Evolutionary conservation across 1,140 invertebrate genomes (phyloP).

Genomic region (Galendromus occidentalis): DNA sequence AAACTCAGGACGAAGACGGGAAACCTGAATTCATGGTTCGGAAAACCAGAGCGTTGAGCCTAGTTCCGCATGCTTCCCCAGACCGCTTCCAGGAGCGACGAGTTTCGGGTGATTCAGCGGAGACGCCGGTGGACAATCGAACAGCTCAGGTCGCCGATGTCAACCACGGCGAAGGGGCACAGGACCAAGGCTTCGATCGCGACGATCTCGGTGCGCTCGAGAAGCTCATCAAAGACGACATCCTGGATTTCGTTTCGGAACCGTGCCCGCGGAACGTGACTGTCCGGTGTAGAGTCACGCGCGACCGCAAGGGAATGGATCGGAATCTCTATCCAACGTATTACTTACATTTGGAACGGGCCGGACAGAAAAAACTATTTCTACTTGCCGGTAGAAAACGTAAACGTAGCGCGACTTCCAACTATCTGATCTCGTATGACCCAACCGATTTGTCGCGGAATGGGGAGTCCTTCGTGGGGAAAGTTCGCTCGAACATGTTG

Average conservation of each 20-base stretch:
- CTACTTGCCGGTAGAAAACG: conserved; percentile 34
- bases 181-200: neutral
- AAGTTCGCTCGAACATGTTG: conserved; percentile 28
- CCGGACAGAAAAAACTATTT: conserved; percentile 33
- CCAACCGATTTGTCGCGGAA: conserved; percentile 34
- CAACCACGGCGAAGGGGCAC: neutral
- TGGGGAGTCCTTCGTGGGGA: conserved; percentile 33
- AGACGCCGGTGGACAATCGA: neutral
- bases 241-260: neutral
- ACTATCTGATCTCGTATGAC: conserved; percentile 37
- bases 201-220: neutral
- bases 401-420: conserved; percentile 35
- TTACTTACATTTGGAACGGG: conserved; percentile 34
- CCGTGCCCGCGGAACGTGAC: conserved; percentile 27
- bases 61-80: neutral
- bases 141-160: neutral
- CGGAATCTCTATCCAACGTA: conserved; percentile 34
- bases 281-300: conserved; percentile 32
- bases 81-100: neutral
- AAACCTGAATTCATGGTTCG: neutral
- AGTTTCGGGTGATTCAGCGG: neutral
- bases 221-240: neutral
- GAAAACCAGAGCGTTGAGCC: neutral
- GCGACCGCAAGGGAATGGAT: conserved; percentile 36
- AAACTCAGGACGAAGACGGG: neutral